Base-by-base conservation (phyloP, 2,888 invertebrate species). In the Sinopyrophorus schimmeli region DNA sequence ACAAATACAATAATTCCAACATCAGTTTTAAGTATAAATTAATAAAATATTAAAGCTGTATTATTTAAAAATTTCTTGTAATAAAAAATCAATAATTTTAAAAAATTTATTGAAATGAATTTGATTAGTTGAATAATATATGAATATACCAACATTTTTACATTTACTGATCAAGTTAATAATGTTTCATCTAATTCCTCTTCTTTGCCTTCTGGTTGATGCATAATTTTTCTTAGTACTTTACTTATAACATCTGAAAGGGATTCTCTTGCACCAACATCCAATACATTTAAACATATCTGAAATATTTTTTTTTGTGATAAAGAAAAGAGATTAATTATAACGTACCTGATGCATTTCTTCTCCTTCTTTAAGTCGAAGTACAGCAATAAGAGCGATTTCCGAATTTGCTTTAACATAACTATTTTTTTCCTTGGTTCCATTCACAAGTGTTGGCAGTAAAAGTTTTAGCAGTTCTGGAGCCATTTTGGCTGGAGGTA, bases 391-490 rank as follows among this genome's bases (percentile, higher is more conserved):
- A 35, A 98, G 79, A 5, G 96, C 95, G 55, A 89, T 82, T 80
- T 98, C 98, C 24, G 95, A 90, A 76, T 92, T 92, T 24, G 92
- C 88, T 73, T 92, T 89, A 26, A 98, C 97, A 69, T 92, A 89
- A 32, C 92, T 86, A 76, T 97, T 97, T 77, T 96, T 97, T 77
- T 98, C 98, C 77, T 97, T 97, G 49, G 96, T 95, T 55, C 98
- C 98, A 77, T 96, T 98, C 38, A 98, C 96, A 61, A 98, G 78
- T 76, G 92, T 90, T 0, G 97, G 95, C 58, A 97, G 78, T 55
- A 92, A 75, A 37, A 85, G 76, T 68, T 85, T 89, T 56, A 91
- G 77, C 57, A 92, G 75, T 60, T 89, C 89, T 0, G 81, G 76
- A 18, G 83, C 75, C 70, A 82, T 78, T 59, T 80, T 79, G 48